Evolutionary conservation across 2,797 vertebrate genomes (phyloP), one percentile per base, ranked within the genome.

Genomic region (Danio choprae): DNA sequence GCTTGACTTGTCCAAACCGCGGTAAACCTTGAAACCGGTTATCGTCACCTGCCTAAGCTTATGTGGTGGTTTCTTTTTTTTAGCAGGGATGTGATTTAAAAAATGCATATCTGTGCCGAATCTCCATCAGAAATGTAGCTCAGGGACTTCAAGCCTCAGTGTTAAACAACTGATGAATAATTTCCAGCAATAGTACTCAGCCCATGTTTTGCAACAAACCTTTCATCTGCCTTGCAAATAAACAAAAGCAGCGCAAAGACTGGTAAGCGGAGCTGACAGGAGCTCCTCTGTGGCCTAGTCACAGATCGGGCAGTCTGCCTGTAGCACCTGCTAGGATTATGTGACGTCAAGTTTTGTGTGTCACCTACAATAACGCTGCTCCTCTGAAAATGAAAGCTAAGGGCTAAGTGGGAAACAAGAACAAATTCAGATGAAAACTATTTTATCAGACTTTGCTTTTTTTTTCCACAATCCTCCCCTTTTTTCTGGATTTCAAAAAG

Each of bases 321-420:
- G 76, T 82, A 84, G 83, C 84, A 87, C 84, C 87, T 85, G 84
- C 85, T 80, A 74, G 78, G 63, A 82, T 82, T 63, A 71, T 80
- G 71, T 87, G 82, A 85, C 51, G 72, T 77, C 85, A 83, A 69
- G 68, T 77, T 77, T 29, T 79, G 62, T 81, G 75, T 83, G 84
- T 87, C 84, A 76, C 80, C 80, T 82, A 65, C 60, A 82, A 82
- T 84, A 87, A 85, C 68, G 55, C 78, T 53, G 40, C 50, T 43
- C 63, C 48, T 56, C 18, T 84, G 74, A 81, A 85, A 68, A 79
- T 78, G 67, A 79, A 70, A 43, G 62, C 82, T 58, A 15, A 73
- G 60, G 76, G 80, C 63, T 74, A 82, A 68, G 60, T 73, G 56
- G 44, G 67, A 69, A 74, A 71, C 50, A 76, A 77, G 22, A 73